Evolutionary conservation across 2,113 vertebrate species (phyloP).

Genomic region (Peromyscus californicus): DNA sequence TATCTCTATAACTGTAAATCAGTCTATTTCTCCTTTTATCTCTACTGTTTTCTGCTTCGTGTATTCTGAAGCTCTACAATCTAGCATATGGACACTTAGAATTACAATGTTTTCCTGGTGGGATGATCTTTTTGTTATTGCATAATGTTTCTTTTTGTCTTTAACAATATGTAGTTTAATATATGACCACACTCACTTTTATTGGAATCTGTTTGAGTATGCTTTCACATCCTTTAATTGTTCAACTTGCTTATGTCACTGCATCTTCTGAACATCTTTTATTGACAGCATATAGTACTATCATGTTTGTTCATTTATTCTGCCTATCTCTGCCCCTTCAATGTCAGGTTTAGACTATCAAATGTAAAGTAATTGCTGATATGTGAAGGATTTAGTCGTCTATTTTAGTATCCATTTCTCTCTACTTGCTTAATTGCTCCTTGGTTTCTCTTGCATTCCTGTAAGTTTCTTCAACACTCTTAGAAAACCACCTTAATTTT

Average conservation of each 20-base stretch:
- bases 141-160: background rate
- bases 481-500: background rate
- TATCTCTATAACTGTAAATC: too few species aligned
- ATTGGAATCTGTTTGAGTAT: background rate
- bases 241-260: background rate
- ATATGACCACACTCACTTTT: background rate
- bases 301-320: background rate
- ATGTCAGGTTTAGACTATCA: background rate
- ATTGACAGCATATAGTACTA: background rate
- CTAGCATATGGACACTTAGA: background rate
- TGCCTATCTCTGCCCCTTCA: background rate
- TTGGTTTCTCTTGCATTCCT: background rate
- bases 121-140: background rate
- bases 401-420: background rate
- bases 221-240: background rate
- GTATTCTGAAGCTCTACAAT: background rate
- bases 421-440: background rate
- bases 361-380: background rate
- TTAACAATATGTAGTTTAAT: background rate
- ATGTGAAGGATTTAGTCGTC: background rate
- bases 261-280: background rate
- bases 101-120: background rate
- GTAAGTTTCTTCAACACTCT: background rate
- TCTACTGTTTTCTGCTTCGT: background rate
- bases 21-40: background rate